phyloP scores from a whole-genome alignment of 2,888 invertebrate species.

The Nomada ruficornis region DNA sequence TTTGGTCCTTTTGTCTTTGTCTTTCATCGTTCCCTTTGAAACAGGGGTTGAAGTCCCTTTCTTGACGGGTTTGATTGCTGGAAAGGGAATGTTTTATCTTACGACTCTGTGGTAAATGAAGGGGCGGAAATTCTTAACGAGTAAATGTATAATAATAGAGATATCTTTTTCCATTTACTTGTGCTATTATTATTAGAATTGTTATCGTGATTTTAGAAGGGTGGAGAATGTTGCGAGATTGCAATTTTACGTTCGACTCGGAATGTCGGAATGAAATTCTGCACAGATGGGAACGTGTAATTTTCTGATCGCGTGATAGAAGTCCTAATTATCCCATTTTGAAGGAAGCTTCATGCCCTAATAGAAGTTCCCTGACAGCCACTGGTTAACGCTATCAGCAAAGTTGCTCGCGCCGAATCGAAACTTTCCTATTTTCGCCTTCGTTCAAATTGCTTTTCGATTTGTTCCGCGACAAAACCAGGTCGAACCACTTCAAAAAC shows the following conservation, averaged over 20 bases:
- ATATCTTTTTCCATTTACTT: too few species aligned
- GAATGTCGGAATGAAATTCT: neutral
- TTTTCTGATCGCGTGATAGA: neutral
- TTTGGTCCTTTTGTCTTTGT: neutral
- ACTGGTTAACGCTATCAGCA: conserved; percentile 19
- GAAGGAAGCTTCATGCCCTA: neutral
- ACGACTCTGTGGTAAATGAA: too few species aligned
- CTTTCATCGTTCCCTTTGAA: neutral
- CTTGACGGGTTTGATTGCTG: too few species aligned
- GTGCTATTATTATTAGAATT: too few species aligned
- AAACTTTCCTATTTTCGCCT: conserved; percentile 12
- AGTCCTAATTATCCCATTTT: conserved; percentile 17
- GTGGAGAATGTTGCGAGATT: too few species aligned
- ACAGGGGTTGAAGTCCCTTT: too few species aligned
- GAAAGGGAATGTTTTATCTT: too few species aligned
- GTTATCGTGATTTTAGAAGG: too few species aligned
- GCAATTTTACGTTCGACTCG: neutral
- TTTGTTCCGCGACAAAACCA: neutral
- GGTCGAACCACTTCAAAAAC: neutral
- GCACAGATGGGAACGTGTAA: neutral
- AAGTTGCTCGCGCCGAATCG: neutral
- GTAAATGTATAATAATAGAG: too few species aligned
- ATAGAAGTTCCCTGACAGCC: conserved; percentile 1
- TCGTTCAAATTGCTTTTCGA: conserved; percentile 14
- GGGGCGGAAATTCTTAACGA: too few species aligned